Evolutionary conservation across 2,797 vertebrate genomes (phyloP).

Genomic region (Semotilus atromaculatus): DNA sequence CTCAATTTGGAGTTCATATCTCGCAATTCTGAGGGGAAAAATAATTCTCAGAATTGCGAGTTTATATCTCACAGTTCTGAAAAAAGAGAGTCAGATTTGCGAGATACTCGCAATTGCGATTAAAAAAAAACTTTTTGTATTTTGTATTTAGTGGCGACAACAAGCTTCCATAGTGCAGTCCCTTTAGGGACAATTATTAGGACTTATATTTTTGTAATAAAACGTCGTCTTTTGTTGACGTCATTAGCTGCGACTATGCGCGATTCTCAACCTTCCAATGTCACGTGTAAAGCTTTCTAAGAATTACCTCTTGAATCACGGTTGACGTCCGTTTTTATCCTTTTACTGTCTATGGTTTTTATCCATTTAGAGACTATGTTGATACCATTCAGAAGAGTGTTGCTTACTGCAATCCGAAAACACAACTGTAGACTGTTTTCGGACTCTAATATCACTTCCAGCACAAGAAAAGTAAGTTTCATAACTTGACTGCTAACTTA

Average conservation of each 20-base stretch:
- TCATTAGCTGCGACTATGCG: background rate
- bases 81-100: no score
- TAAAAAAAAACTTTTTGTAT: no score
- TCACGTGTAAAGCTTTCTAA: background rate
- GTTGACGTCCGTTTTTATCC: background rate
- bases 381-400: conserved; percentile 65
- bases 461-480: conserved; percentile 74
- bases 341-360: background rate
- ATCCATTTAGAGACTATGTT: conserved; percentile 65
- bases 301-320: background rate
- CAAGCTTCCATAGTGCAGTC: no score
- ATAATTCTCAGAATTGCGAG: no score
- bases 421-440: conserved; percentile 69
- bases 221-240: conserved; percentile 22
- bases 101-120: no score
- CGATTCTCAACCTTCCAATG: background rate
- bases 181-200: no score
- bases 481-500: background rate
- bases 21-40: no score
- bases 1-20: no score
- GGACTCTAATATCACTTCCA: conserved; percentile 63
- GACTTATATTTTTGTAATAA: conserved; percentile 37
- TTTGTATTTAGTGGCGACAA: no score
- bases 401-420: conserved; percentile 51
- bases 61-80: no score